Conservation (phyloP, 1,140 invertebrate species). For the Camponotus vicinus region DNA sequence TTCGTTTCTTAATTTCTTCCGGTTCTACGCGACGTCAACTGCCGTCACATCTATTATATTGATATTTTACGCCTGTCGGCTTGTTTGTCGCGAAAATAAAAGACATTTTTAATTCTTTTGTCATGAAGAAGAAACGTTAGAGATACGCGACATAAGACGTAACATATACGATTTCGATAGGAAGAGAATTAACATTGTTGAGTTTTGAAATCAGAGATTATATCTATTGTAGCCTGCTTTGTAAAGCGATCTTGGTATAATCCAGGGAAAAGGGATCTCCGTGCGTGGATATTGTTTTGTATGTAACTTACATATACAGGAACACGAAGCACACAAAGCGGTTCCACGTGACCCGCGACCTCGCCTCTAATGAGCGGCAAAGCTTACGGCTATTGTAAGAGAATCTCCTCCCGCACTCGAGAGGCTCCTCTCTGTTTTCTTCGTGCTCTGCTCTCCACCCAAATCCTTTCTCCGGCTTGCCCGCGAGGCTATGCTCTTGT, state of each 20-base stretch:
- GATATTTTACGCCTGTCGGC: neutral
- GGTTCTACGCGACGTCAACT: neutral
- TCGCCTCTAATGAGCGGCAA: slow-evolving; percentile 82
- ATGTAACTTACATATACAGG: slow-evolving; percentile 70
- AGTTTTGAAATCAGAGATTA: slow-evolving; percentile 62
- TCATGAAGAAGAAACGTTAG: neutral
- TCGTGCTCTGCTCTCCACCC: slow-evolving; percentile 45
- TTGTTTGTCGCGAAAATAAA: slow-evolving; percentile 7
- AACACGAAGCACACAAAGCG: slow-evolving; percentile 67
- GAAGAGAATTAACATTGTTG: slow-evolving; percentile 53
- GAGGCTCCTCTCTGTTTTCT: slow-evolving; percentile 40
- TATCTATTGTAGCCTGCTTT: neutral
- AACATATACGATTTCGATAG: neutral
- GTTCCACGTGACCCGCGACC: slow-evolving; percentile 77
- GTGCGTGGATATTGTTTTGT: slow-evolving; percentile 71
- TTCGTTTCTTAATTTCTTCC: slow-evolving; percentile 7
- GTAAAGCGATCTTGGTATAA: slow-evolving; percentile 1
- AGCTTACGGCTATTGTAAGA: slow-evolving; percentile 81
- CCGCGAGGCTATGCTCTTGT: slow-evolving; percentile 6
- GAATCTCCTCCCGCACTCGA: slow-evolving; percentile 66
- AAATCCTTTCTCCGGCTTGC: slow-evolving; percentile 43
- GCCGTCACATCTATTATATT: neutral
- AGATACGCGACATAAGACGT: neutral
- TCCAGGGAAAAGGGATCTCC: slow-evolving; percentile 52
- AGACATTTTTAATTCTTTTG: neutral